Percentiles rank a stretch among this genome's conserved stretches.
Evolutionary conservation across 2,888 invertebrate species (phyloP).

Genomic region (Hirtodrosophila confusa): DNA sequence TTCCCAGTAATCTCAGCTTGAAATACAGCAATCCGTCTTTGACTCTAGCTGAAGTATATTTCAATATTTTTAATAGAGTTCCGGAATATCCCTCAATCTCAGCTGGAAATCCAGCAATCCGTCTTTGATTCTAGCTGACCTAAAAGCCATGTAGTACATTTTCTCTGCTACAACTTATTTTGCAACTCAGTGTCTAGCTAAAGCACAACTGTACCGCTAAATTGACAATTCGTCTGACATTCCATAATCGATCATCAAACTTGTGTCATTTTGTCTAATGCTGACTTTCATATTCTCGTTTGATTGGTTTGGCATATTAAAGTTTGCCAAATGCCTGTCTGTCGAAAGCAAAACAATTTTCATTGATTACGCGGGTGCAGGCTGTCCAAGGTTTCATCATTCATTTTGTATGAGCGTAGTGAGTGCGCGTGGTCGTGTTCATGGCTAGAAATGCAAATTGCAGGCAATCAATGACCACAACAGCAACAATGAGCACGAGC

Average conservation of each 20-base stretch:
- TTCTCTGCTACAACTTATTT: no score
- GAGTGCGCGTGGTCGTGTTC: conserved; percentile 37
- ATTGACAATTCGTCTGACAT: background rate
- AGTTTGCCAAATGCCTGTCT: conserved; percentile 14
- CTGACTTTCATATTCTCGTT: conserved; percentile 6
- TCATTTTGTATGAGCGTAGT: conserved; percentile 30
- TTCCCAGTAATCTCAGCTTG: no score
- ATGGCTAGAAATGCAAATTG: conserved; percentile 66
- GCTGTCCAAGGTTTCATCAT: conserved; percentile 31
- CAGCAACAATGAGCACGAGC: conserved; percentile 33
- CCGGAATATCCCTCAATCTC: no score
- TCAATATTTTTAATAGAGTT: no score
- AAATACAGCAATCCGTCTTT: no score
- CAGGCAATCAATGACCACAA: conserved; percentile 51
- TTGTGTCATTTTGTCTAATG: background rate
- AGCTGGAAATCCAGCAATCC: no score
- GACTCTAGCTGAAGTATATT: no score
- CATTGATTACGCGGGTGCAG: conserved; percentile 41
- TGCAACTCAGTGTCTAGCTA: no score
- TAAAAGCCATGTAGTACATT: no score
- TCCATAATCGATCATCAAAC: no score
- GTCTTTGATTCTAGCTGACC: no score
- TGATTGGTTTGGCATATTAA: conserved; percentile 14
- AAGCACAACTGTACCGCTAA: conserved; percentile 4
- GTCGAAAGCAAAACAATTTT: conserved; percentile 47